A percentile compares a stretch with the other conserved stretches of the same genome.
Conservation (phyloP, 2,888 invertebrate species). For the Volucella zonaria region DNA sequence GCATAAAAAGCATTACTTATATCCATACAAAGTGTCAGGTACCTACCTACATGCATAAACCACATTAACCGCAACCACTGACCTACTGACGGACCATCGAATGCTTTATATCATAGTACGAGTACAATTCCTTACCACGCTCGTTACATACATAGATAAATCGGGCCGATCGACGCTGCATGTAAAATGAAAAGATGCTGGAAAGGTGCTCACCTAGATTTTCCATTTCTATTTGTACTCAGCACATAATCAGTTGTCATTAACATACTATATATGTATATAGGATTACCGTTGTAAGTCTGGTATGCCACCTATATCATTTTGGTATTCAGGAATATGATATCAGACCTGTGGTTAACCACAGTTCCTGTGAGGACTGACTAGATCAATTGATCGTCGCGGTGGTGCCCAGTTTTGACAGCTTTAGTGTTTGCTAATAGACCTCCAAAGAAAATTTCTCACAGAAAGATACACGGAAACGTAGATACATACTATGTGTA, state of each 20-base stretch:
- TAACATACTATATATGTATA: constrained; percentile 19
- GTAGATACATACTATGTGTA: no score
- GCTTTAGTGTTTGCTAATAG: constrained; percentile 31
- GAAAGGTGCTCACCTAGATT: constrained; percentile 57
- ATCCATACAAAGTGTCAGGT: background rate
- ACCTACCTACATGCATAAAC: background rate
- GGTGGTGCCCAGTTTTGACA: constrained; percentile 14
- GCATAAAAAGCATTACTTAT: constrained; percentile 13
- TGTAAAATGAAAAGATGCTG: constrained; percentile 39
- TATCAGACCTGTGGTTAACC: constrained; percentile 24
- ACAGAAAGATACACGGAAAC: background rate
- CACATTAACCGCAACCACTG: constrained; percentile 46
- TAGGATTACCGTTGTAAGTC: constrained; percentile 50
- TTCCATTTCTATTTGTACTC: constrained; percentile 55
- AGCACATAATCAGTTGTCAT: constrained; percentile 17
- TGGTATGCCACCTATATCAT: constrained; percentile 42
- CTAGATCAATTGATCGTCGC: constrained; percentile 10
- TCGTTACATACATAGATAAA: constrained; percentile 27
- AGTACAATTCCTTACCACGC: background rate
- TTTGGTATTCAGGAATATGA: constrained; percentile 29
- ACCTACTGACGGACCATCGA: constrained; percentile 44
- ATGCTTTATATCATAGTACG: constrained; percentile 24
- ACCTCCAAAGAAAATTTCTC: constrained; percentile 31
- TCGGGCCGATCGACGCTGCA: constrained; percentile 26
- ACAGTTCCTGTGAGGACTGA: background rate